Conservation (phyloP, 2,797 vertebrate species). For the Brachyrhaphis roseni region DNA sequence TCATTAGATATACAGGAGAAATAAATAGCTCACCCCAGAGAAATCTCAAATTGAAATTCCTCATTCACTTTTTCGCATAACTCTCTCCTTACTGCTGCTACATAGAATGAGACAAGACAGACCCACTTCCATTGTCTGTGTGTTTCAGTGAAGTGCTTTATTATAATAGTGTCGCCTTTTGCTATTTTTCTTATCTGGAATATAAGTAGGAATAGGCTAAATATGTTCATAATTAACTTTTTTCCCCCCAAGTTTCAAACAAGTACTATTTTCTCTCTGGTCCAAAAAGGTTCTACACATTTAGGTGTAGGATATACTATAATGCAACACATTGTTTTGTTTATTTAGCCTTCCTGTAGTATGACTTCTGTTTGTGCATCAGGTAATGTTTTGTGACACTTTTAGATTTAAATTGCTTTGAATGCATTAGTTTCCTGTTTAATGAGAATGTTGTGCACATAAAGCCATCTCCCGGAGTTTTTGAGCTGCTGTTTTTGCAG, state of each 20-base stretch:
- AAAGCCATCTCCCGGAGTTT: constrained; percentile 30
- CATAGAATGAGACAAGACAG: constrained; percentile 33
- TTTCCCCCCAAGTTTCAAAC: not conserved
- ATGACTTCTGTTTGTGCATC: constrained; percentile 14
- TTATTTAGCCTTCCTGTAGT: not conserved
- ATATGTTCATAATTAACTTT: not conserved
- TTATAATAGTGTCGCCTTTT: constrained; percentile 9
- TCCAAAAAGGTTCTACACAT: not conserved
- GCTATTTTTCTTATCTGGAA: not conserved
- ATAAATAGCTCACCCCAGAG: constrained; percentile 76
- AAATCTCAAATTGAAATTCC: constrained; percentile 63
- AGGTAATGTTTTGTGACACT: constrained; percentile 10
- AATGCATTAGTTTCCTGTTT: constrained; percentile 10
- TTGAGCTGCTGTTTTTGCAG: constrained; percentile 57
- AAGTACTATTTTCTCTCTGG: not conserved
- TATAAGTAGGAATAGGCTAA: not conserved
- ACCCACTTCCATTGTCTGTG: constrained; percentile 13
- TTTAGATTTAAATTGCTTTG: constrained; percentile 11
- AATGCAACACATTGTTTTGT: not conserved
- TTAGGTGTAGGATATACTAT: not conserved
- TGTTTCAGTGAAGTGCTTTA: constrained; percentile 16
- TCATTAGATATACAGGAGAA: constrained; percentile 75
- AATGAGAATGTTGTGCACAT: constrained; percentile 23
- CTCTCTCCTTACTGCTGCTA: constrained; percentile 43
- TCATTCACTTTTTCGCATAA: constrained; percentile 67